Evolutionary conservation across 2,113 vertebrate species (phyloP), one percentile per base, ranked within the genome.

Genomic region (Thalassoma bifasciatum): DNA sequence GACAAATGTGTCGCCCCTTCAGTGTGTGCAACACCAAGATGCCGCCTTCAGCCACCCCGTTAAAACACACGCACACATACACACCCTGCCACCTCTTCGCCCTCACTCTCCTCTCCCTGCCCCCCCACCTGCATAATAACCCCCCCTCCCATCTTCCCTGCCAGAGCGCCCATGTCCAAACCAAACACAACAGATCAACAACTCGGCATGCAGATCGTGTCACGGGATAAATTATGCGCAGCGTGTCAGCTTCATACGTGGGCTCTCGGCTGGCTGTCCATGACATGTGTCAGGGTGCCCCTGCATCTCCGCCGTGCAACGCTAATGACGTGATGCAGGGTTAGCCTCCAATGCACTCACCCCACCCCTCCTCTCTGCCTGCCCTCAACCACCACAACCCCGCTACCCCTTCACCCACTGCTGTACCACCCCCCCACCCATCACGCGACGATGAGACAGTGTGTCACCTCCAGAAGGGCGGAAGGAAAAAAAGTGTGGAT

Each of bases 231-330:
- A 93, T 94, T 93, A 94, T 94, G 92, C 92, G 86, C 85, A 65
- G 84, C 78, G 74, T 94, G 93, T 94, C 93, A 94, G 86, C 85
- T 87, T 92, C 91, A 92, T 88, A 90, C 88, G 85, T 88, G 89
- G 85, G 89, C 83, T 83, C 86, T 90, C 60, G 86, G 92, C 89
- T 92, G 90, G 91, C 91, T 91, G 92, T 90, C 91, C 90, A 74
- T 94, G 93, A 94, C 93, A 94, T 92, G 93, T 94, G 93, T 94
- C 93, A 94, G 85, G 88, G 88, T 90, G 89, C 89, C 92, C 89
- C 90, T 86, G 80, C 86, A 52, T 91, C 90, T 93, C 82, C 76
- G 83, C 82, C 60, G 59, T 24, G 34, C 84, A 65, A 92, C 89
- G 90, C 89, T 94, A 94, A 94, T 93, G 91, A 93, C 91, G 90